A percentile compares a stretch with the other conserved stretches of the same genome.
Conservation (phyloP, 1,140 invertebrate genomes). For the Hycleus phaleratus region DNA sequence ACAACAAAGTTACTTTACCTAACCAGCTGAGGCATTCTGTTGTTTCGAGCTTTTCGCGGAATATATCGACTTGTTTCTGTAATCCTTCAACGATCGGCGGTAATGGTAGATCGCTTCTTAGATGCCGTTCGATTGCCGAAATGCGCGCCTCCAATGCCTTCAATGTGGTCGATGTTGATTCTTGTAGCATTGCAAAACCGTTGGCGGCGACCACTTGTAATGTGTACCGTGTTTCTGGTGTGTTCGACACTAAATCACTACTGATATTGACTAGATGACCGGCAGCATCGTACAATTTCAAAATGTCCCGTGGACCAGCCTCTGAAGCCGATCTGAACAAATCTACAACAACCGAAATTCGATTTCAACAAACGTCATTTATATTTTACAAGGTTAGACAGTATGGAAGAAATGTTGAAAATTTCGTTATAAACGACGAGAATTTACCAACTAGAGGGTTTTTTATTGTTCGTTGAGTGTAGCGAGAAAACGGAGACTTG, state of each 20-base stretch:
- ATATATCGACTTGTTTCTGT: conserved; percentile 55
- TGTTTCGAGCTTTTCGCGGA: conserved; percentile 60
- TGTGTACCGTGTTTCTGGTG: conserved; percentile 45
- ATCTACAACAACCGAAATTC: conserved; percentile 41
- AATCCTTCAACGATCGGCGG: conserved; percentile 53
- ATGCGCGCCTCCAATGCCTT: conserved; percentile 49
- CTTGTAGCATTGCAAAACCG: conserved; percentile 37
- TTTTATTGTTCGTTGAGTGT: no score
- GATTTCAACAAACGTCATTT: no score
- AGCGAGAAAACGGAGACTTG: no score
- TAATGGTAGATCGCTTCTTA: conserved; percentile 46
- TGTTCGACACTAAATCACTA: conserved; percentile 51
- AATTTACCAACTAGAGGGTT: no score
- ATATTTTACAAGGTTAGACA: no score
- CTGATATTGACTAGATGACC: conserved; percentile 61
- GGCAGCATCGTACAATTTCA: conserved; percentile 52
- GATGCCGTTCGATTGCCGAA: conserved; percentile 51
- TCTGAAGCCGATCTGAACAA: conserved; percentile 54
- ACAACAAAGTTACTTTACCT: conserved; percentile 40
- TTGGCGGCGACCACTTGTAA: conserved; percentile 42
- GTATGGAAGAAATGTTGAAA: no score
- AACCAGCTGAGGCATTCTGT: conserved; percentile 65
- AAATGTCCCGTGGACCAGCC: conserved; percentile 54
- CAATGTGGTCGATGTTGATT: conserved; percentile 33
- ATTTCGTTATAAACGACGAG: no score